Base-by-base conservation (phyloP, 2,113 vertebrate species). In the Oophaga pumilio region DNA sequence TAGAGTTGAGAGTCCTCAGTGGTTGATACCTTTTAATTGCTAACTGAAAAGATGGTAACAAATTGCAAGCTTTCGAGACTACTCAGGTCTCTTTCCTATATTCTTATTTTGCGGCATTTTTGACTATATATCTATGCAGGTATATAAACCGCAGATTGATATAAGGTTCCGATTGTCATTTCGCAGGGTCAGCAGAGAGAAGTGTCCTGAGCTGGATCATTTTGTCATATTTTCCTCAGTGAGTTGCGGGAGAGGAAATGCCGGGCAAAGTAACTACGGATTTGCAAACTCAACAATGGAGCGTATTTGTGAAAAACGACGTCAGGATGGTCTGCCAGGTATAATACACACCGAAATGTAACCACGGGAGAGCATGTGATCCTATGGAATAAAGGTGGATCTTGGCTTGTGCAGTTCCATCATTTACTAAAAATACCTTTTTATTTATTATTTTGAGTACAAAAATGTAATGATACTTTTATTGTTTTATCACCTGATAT, bases 271-370 rank as follows among this genome's bases (percentile, higher is more conserved):
- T 89, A 99, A 98, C 94, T 99, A 99, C 0, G 98, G 97, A 56
- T 99, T 97, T 15, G 98, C 98, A 89, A 99, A 99, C 94, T 99
- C 98, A 4, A 89, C 96, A 82, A 99, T 99, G 98, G 98, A 99
- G 89, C 97, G 98, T 0, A 94, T 99, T 73, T 99, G 98, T 50
- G 98, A 99, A 92, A 94, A 96, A 90, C 94, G 98, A 2, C 88
- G 43, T 11, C 92, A 94, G 0, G 96, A 98, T 4, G 94, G 95
- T 22, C 93, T 99, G 4, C 97, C 98, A 50, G 95, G 95, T 96
- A 76, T 74, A 20, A 18, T 17, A 73, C 69, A 43, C 4, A 68
- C 66, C 20, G 4, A 62, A 2, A 66, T 64, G n/a, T 69, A 69
- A 1, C 4, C 26, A 28, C 26, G 28, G 22, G 18, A 62, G 18